Evolutionary conservation across 1,140 invertebrate genomes (phyloP).

Genomic region (Panagrolaimus sp.): DNA sequence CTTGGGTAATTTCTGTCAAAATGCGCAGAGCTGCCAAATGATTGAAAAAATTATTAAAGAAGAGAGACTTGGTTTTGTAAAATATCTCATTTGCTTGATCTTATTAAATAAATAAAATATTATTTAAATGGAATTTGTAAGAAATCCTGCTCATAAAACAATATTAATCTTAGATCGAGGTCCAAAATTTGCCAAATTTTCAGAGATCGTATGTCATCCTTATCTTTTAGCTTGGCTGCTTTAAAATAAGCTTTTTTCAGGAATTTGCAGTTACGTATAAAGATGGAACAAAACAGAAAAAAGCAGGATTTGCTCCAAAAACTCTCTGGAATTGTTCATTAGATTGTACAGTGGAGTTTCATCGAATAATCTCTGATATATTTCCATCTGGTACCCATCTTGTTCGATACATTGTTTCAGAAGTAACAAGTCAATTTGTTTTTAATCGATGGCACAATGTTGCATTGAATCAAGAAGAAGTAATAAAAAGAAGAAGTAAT

Average conservation of each 20-base stretch:
- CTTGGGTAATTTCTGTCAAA: too few species aligned
- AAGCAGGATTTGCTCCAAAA: conserved; percentile 6
- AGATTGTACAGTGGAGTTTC: background rate
- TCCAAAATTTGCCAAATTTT: conserved; percentile 1
- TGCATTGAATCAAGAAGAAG: conserved; percentile 2
- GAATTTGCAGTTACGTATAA: conserved; percentile 1
- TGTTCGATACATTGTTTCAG: background rate
- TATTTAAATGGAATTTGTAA: conserved; percentile 3
- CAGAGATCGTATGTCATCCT: conserved; percentile 4
- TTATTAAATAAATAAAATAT: too few species aligned
- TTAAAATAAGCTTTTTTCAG: background rate
- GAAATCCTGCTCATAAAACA: background rate
- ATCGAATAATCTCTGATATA: background rate
- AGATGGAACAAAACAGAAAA: background rate
- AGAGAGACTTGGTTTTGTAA: too few species aligned
- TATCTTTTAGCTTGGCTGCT: background rate
- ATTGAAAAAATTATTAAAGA: too few species aligned
- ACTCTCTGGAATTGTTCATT: conserved; percentile 12
- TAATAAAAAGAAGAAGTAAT: background rate
- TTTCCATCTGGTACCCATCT: background rate
- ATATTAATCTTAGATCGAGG: background rate
- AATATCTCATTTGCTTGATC: too few species aligned
- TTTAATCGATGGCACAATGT: background rate
- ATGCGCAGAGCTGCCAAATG: too few species aligned
- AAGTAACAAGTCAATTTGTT: background rate